A percentile compares a stretch with the other conserved stretches of the same genome.
These are phyloP conservation scores for Cephus sareptanus DNA, from an alignment of 2,888 invertebrate genomes.

Conservation along the genomic window DNA sequence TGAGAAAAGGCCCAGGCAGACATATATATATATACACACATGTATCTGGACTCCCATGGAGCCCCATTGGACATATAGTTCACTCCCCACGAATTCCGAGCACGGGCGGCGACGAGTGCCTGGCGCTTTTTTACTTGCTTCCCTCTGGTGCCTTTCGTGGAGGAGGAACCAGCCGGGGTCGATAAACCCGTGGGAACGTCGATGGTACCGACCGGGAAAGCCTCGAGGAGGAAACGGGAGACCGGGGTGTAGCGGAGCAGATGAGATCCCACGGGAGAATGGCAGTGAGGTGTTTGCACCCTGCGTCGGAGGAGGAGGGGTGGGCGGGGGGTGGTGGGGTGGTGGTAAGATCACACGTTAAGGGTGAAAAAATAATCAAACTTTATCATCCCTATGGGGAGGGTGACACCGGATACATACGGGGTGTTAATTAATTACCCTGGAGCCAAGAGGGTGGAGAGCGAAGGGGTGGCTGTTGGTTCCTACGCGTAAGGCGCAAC, in stretches of 20 bases:
- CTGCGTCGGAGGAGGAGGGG: neutral
- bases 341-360: neutral
- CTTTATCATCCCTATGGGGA: neutral
- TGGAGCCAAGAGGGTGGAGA: neutral
- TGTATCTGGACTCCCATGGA: neutral
- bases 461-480: conserved; percentile 15
- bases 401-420: neutral
- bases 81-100: neutral
- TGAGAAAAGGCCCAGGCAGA: neutral
- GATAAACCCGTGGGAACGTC: conserved; percentile 5
- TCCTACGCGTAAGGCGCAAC: neutral
- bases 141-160: neutral
- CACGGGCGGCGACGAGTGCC: neutral
- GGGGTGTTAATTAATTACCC: neutral
- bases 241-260: neutral
- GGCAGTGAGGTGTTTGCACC: neutral
- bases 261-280: neutral
- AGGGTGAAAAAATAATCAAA: neutral
- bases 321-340: rapidly evolving
- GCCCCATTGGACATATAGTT: neutral
- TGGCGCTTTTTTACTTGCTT: neutral
- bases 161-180: neutral
- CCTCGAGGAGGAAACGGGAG: neutral
- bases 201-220: neutral
- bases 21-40: no score